Evolutionary conservation across 2,888 invertebrate species (phyloP), one percentile per base, ranked within the genome.

Genomic region (Drosophila prolongata): DNA sequence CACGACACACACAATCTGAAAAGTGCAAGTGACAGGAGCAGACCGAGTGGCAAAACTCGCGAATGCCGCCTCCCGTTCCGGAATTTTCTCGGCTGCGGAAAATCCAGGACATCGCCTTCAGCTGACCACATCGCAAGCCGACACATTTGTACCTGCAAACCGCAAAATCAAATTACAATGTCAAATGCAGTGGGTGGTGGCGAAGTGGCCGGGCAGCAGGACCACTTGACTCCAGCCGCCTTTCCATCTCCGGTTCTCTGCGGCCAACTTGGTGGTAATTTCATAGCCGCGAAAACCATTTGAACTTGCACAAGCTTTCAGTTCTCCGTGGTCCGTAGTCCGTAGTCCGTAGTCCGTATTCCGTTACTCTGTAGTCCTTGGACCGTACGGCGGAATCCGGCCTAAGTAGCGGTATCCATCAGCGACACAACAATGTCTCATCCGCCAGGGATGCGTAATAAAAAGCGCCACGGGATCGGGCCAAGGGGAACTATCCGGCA

Each of bases 391-490:
- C 10, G 35, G 71, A 71, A 46, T 62, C 24, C 71, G 52, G 77
- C 62, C 81, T 83, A 79, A 86, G 80, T 79, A 79, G 77, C 84
- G 74, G 77, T 80, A 83, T 83, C 82, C 87, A 86, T 76, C 84
- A 76, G 73, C 44, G 52, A 61, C 79, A 81, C 79, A 70, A 79
- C 82, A 83, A 76, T 83, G 87, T 82, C 77, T 60, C 69, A 70
- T 66, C 59, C 57, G 40, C 37, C 14, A 30, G 58, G 40, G 67
- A 58, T 78, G 82, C 77, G 80, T 80, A 72, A 77, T 83, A 82
- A 82, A 79, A 83, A 68, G 61, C 54, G 59, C 49, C 34, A 16
- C 56, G 59, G 46, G 58, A 40, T 10, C 27, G 34, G 13, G 34
- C 14, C 9, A 24, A 30, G n/a, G 16, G 30, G 10, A 14, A n/a